phyloP scores from a whole-genome alignment of 2,113 vertebrate species.

The Danionella cerebrum region DNA sequence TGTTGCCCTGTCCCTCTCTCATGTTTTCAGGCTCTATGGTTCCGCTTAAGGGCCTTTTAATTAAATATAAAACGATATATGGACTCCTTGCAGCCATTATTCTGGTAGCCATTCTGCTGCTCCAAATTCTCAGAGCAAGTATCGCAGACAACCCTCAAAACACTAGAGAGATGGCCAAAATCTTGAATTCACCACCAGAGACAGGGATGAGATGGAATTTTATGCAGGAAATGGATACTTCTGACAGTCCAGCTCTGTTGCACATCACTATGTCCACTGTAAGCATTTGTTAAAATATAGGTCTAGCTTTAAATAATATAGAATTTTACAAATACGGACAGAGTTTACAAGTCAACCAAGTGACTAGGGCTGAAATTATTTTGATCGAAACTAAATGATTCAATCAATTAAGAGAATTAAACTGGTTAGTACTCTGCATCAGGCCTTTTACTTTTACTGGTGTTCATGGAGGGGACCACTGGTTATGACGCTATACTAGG shows the following conservation, averaged over 20 bases:
- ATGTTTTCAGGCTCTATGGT: background rate
- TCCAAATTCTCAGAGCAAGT: slow-evolving; percentile 5
- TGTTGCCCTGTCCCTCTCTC: background rate
- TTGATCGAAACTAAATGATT: too few relatives aligned
- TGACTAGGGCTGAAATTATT: too few relatives aligned
- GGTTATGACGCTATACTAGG: too few relatives aligned
- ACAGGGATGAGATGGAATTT: background rate
- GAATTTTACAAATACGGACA: too few relatives aligned
- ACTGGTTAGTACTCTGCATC: too few relatives aligned
- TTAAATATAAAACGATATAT: slow-evolving; percentile 35
- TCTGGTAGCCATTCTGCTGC: background rate
- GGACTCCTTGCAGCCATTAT: slow-evolving; percentile 6
- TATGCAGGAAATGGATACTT: background rate
- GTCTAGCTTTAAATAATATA: too few relatives aligned
- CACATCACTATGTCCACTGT: too few relatives aligned
- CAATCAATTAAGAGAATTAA: too few relatives aligned
- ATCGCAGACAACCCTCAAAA: background rate
- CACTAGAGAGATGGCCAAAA: background rate
- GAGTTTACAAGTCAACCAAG: too few relatives aligned
- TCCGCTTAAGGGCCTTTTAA: slow-evolving; percentile 24
- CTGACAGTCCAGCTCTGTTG: background rate
- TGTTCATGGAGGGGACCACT: too few relatives aligned
- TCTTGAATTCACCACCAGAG: background rate
- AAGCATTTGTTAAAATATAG: background rate
- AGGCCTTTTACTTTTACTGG: too few relatives aligned